These are phyloP conservation scores for Radopholus similis DNA, from an alignment of 1,140 invertebrate species.

Conservation along the genomic window DNA sequence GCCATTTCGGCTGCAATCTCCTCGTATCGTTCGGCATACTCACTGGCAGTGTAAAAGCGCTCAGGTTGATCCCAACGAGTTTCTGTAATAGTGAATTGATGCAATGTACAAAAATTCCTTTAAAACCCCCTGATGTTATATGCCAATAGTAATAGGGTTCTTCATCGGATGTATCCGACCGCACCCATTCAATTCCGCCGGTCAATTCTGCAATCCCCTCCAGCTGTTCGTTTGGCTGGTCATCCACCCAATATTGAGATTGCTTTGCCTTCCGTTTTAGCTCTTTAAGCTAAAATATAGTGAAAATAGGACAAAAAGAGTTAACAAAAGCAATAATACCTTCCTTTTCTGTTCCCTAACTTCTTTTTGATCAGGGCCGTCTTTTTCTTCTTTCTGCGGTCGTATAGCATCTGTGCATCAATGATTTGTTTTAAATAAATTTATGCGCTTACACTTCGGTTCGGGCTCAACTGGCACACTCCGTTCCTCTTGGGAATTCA, in stretches of 20 bases:
- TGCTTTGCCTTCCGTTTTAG: slow-evolving; percentile 36
- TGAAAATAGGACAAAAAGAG: not conserved
- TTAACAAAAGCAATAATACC: slow-evolving; percentile 1
- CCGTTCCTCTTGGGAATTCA: slow-evolving; percentile 12
- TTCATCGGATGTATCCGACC: slow-evolving; percentile 71
- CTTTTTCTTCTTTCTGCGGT: no score
- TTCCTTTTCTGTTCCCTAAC: slow-evolving; percentile 22
- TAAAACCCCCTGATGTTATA: slow-evolving; percentile 71
- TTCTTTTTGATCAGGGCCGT: not conserved
- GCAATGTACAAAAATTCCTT: not conserved
- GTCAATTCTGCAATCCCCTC: slow-evolving; percentile 24
- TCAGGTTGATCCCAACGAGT: slow-evolving; percentile 60
- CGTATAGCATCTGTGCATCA: no score
- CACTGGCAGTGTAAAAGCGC: slow-evolving; percentile 55
- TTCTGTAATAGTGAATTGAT: slow-evolving; percentile 37
- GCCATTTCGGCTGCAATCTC: slow-evolving; percentile 9
- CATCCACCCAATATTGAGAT: slow-evolving; percentile 52
- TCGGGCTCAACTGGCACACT: not conserved
- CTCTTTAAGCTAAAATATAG: slow-evolving; percentile 34
- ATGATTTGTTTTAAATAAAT: no score
- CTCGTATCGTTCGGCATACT: slow-evolving; percentile 45
- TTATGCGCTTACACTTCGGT: no score
- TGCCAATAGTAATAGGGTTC: slow-evolving; percentile 75
- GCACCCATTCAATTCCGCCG: slow-evolving; percentile 65
- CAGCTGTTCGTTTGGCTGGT: slow-evolving; percentile 56